Evolutionary conservation across 2,797 vertebrate genomes (phyloP), one percentile per base, ranked within the genome.

Genomic region (Syngnathus acus): DNA sequence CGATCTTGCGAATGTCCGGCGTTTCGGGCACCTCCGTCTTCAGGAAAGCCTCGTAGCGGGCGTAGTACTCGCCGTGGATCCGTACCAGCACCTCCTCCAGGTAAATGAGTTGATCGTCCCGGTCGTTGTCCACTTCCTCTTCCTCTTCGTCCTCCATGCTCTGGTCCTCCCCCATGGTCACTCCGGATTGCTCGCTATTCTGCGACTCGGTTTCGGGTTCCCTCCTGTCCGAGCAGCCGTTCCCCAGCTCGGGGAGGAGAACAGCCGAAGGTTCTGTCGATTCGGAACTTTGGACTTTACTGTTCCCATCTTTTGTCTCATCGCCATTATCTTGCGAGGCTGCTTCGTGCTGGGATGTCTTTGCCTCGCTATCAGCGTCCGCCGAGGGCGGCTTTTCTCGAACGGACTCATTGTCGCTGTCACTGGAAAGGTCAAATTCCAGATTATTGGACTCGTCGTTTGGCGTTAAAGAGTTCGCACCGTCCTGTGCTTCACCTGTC

Each of bases 181-280:
- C 89, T 3, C 95, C 96, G 0, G 97, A 99, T 42, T 95, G 95
- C 68, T 98, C 95, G 13, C 95, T 99, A 61, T 95, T 98, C 87
- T 98, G 97, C 1, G 96, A 99, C 72, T 98, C 96, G 0, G 95
- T 97, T 85, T 99, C 95, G 0, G 93, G 90, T 82, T 99, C 96
- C 66, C 92, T 93, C 73, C 88, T 90, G 70, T 97, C 94, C 0
- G 83, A 66, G 70, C 93, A 94, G 50, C 95, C 93, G 9, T 97
- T 95, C 26, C 92, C 95, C 37, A 94, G 86, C 60, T 93, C 94
- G 0, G 92, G 93, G 9, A 88, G 93, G 65, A 94, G 91, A 0
- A 85, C 69, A 2, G 68, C 83, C 3, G 78, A 72, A 1, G 71
- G 64, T 10, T 92, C 90, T 21, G 86, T 77, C 0, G 68, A 40